Base-by-base conservation (phyloP, 2,888 invertebrate genomes). In the Phoronis australis region DNA sequence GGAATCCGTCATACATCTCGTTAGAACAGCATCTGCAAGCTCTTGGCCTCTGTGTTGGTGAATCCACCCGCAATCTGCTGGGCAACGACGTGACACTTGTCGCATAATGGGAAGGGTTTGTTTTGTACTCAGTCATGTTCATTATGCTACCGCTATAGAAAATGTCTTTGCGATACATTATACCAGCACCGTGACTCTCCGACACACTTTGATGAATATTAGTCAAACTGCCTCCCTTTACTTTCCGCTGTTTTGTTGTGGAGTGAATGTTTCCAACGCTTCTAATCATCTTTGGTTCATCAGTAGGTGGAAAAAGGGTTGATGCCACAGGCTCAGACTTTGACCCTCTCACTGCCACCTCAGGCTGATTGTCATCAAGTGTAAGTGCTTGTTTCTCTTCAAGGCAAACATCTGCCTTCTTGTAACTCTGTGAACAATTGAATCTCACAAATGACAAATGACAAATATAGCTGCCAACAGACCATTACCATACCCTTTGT, bases 81-180 rank as follows among this genome's bases (percentile, higher is more conserved):
- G 68, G 65, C 25, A 74, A 59, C n/a, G 73, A 70, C 9, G 68
- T 60, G 37, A 78, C 61, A 47, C 73, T 73, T 25, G 65, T 62
- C 18, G 69, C 62, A 59, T 75, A 76, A 21, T 71, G 45, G n/a
- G 63, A 64, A 3, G 69, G 72, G 56, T 76, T 68, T 2, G 73
- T 72, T 50, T 64, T 67, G 60, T 71, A 76, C 56, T 72, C 67
- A 18, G 78, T 74, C 47, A 83, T 77, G 65, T 82, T 83, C 49
- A 80, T 77, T 21, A 86, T 77, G 66, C 84, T 88, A 59, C 91
- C 91, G 70, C 88, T 87, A 73, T 93, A 94, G 65, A 95, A 85
- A 6, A 92, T 86, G 74, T 96, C 94, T 47, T 88, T 88, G 46
- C 90, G 82, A 66, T 87, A 84, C 83, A 93, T 85, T 37, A 23